phyloP scores from a whole-genome alignment of 2,797 vertebrate genomes.

The Bryconaethiops microstoma region DNA sequence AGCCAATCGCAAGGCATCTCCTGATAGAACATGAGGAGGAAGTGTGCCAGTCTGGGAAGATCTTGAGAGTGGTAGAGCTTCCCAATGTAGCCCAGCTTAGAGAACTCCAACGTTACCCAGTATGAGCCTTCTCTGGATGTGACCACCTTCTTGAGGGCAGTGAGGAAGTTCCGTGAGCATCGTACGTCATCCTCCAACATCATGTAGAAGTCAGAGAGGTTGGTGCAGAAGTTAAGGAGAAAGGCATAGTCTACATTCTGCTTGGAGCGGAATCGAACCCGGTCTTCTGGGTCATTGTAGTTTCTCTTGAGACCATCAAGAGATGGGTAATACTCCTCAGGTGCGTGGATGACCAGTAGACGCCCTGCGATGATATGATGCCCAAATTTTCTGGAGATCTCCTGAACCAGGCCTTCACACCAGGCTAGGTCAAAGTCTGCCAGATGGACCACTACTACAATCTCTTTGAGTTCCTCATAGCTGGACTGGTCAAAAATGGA shows the following conservation, averaged over 20 bases:
- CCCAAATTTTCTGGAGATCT: slow-evolving; percentile 94
- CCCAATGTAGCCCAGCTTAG: slow-evolving; percentile 97
- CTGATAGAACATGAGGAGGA: slow-evolving; percentile 99
- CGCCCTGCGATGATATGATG: slow-evolving; percentile 96
- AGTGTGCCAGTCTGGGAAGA: slow-evolving; percentile 92
- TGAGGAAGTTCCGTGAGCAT: slow-evolving; percentile 95
- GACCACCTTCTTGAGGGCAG: slow-evolving; percentile 94
- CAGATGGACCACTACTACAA: slow-evolving; percentile 93
- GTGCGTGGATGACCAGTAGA: slow-evolving; percentile 92
- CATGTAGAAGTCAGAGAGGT: slow-evolving; percentile 96
- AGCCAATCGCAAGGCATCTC: slow-evolving; percentile 99
- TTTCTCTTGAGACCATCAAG: slow-evolving; percentile 96
- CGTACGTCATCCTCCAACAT: slow-evolving; percentile 97
- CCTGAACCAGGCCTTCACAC: slow-evolving; percentile 91
- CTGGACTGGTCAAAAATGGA: slow-evolving; percentile 99
- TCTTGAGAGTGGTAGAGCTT: slow-evolving; percentile 96
- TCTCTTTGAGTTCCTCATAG: slow-evolving; percentile 97
- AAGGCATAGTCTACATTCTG: slow-evolving; percentile 98
- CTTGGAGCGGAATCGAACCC: slow-evolving; percentile 96
- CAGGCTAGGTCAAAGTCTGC: slow-evolving; percentile 92
- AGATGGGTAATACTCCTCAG: slow-evolving; percentile 91
- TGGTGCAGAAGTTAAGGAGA: slow-evolving; percentile 96
- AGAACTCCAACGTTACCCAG: slow-evolving; percentile 99
- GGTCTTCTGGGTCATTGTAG: slow-evolving; percentile 95
- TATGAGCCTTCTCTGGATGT: slow-evolving; percentile 92